These are phyloP conservation scores for Drosophila antonietae DNA, from an alignment of 2,888 invertebrate species.

Conservation along the genomic window DNA sequence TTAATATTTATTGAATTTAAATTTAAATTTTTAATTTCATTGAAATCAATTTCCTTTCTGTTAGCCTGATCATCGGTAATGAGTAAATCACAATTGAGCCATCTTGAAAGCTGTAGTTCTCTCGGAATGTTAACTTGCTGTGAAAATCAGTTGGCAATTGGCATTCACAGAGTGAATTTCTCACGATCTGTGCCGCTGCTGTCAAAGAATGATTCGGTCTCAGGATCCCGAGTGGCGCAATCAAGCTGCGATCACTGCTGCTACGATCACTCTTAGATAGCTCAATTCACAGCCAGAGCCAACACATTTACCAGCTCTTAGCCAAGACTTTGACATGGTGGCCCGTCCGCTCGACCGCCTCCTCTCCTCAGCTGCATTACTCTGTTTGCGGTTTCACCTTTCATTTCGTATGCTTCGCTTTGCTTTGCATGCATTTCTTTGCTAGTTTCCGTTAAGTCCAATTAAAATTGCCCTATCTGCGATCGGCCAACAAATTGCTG, in stretches of 20 bases:
- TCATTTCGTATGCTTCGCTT: slow-evolving; percentile 56
- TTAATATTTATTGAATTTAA: too few species aligned
- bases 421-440: slow-evolving; percentile 60
- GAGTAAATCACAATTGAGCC: neutral
- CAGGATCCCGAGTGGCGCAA: slow-evolving; percentile 51
- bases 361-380: neutral
- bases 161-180: slow-evolving; percentile 46
- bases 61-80: neutral
- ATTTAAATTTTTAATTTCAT: neutral
- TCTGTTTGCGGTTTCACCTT: slow-evolving; percentile 21
- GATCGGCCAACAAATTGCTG: slow-evolving; percentile 66
- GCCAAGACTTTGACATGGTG: slow-evolving; percentile 39
- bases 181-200: slow-evolving; percentile 63
- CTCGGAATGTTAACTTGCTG: slow-evolving; percentile 39
- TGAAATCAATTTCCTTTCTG: too few species aligned
- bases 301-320: slow-evolving; percentile 34
- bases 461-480: slow-evolving; percentile 74
- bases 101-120: neutral
- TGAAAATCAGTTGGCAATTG: slow-evolving; percentile 34
- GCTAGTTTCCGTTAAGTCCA: slow-evolving; percentile 76
- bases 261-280: slow-evolving; percentile 58
- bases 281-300: slow-evolving; percentile 48
- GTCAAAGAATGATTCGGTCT: slow-evolving; percentile 62
- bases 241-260: slow-evolving; percentile 52
- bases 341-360: neutral